Percentiles rank a stretch among this genome's conserved stretches.
Evolutionary conservation across 2,888 invertebrate species (phyloP).

Genomic region (Carterocephalus palaemon): DNA sequence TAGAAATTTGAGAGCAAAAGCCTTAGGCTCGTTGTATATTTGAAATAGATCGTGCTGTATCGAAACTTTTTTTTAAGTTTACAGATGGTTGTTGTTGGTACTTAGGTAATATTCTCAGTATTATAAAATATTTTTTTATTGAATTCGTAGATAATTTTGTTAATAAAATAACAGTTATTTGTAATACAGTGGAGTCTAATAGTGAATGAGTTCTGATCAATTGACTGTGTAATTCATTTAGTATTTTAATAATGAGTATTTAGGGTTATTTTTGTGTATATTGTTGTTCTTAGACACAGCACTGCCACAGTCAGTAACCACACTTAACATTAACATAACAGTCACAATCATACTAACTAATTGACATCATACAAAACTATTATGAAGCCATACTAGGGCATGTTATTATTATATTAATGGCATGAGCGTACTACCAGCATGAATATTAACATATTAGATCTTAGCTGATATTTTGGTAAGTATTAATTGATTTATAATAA

Average conservation of each 20-base stretch:
- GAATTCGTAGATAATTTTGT: slow-evolving; percentile 31
- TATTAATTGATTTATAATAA: slow-evolving; percentile 26
- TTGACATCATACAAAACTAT: slow-evolving; percentile 32
- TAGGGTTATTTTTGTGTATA: slow-evolving; percentile 21
- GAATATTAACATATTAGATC: slow-evolving; percentile 14
- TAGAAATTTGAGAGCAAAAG: slow-evolving; percentile 51
- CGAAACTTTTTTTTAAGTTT: slow-evolving; percentile 67
- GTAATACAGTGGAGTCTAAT: slow-evolving; percentile 43
- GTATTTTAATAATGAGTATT: slow-evolving; percentile 30
- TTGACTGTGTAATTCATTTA: slow-evolving; percentile 34
- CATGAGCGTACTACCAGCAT: slow-evolving; percentile 20
- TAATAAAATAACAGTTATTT: slow-evolving; percentile 34
- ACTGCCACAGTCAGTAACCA: slow-evolving; percentile 53
- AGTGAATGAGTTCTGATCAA: slow-evolving; percentile 54
- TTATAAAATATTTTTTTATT: slow-evolving; percentile 36
- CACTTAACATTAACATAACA: slow-evolving; percentile 59
- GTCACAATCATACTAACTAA: slow-evolving; percentile 43
- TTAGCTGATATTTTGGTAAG: slow-evolving; percentile 28
- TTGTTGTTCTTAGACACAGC: slow-evolving; percentile 48
- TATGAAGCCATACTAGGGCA: slow-evolving; percentile 30
- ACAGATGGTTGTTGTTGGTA: slow-evolving; percentile 76
- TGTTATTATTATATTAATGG: slow-evolving; percentile 26
- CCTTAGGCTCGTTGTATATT: slow-evolving; percentile 62
- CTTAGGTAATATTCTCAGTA: slow-evolving; percentile 69
- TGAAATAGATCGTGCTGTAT: slow-evolving; percentile 55